A percentile compares a stretch with the other conserved stretches of the same genome.
These are phyloP conservation scores for Homalodisca vitripennis DNA, from an alignment of 1,140 invertebrate species.

Conservation along the genomic window DNA sequence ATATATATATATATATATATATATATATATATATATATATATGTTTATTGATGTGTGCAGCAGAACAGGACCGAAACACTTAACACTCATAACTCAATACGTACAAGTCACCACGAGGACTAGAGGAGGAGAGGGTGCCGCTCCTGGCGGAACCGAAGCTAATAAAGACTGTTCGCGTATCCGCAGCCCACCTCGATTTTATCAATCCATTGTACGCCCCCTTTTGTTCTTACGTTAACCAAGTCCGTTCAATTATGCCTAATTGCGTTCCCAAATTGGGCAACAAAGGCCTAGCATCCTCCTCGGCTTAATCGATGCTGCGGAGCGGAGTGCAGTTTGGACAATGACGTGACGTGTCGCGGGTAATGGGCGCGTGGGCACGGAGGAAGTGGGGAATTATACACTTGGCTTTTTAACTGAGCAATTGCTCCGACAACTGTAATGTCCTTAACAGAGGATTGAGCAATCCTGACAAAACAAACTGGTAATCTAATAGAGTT, in stretches of 20 bases:
- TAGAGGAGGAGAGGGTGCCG: too few species aligned
- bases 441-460: neutral
- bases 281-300: neutral
- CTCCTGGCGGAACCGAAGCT: neutral
- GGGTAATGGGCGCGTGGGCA: too few species aligned
- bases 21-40: too few species aligned
- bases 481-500: neutral
- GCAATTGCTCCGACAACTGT: neutral
- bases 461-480: slow-evolving; percentile 7
- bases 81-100: too few species aligned
- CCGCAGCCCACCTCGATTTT: slow-evolving; percentile 6
- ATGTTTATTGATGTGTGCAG: too few species aligned
- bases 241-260: slow-evolving; percentile 24
- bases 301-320: too few species aligned
- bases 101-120: too few species aligned
- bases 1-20: too few species aligned
- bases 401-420: neutral
- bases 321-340: too few species aligned
- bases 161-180: neutral
- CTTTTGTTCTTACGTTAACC: slow-evolving; percentile 16
- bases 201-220: slow-evolving; percentile 22
- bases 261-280: slow-evolving; percentile 21
- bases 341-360: too few species aligned
- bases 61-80: too few species aligned
- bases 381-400: neutral